phyloP scores from a whole-genome alignment of 2,797 vertebrate species.

The Fistularia commersonii region DNA sequence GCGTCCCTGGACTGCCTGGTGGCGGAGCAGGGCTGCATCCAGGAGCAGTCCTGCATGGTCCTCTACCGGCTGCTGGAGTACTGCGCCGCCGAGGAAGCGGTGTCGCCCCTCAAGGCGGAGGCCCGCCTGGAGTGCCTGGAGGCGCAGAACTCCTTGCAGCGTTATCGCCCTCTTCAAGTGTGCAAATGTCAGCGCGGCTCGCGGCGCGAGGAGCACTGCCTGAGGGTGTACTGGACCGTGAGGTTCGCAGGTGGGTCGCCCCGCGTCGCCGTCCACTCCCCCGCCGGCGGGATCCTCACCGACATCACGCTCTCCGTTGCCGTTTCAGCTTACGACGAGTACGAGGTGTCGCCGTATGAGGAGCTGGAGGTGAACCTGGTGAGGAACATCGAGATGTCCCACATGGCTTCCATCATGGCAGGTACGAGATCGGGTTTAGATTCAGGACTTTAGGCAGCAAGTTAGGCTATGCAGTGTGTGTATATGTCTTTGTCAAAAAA shows the following conservation, averaged over 20 bases:
- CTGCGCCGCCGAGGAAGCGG: conserved; percentile 75
- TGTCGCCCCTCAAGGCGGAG: conserved; percentile 54
- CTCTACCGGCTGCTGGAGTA: conserved; percentile 79
- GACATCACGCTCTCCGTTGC: too few relatives aligned
- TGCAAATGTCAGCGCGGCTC: conserved; percentile 87
- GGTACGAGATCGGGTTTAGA: too few relatives aligned
- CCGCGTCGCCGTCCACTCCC: background rate
- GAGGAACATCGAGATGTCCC: conserved; percentile 81
- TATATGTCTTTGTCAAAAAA: too few relatives aligned
- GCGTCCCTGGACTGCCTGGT: conserved; percentile 76
- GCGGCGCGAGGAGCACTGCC: conserved; percentile 83
- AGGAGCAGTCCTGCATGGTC: conserved; percentile 74
- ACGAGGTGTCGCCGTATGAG: conserved; percentile 85
- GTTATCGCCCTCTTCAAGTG: conserved; percentile 78
- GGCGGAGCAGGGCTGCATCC: conserved; percentile 80
- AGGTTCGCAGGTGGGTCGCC: conserved; percentile 69
- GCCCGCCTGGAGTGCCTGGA: conserved; percentile 78
- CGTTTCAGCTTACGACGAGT: conserved; percentile 80
- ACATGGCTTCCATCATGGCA: conserved; percentile 81
- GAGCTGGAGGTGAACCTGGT: conserved; percentile 78
- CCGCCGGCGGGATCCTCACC: background rate
- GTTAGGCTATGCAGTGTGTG: too few relatives aligned
- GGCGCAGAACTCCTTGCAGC: conserved; percentile 77
- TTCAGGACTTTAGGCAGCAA: too few relatives aligned
- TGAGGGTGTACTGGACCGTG: conserved; percentile 85